phyloP scores from a whole-genome alignment of 2,113 vertebrate genomes.

The Microtus richardsoni region DNA sequence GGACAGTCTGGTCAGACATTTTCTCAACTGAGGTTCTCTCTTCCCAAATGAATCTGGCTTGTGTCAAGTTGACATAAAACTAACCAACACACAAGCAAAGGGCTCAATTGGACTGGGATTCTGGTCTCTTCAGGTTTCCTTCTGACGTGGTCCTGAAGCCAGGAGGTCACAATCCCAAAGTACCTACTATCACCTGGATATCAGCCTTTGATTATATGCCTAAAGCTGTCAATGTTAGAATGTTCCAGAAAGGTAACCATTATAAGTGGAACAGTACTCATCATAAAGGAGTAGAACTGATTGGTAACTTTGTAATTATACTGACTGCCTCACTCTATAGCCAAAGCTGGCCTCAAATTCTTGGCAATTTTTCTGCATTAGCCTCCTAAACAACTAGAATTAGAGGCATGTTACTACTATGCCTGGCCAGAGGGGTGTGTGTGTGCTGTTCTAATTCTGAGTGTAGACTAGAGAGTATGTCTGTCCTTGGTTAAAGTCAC shows the following conservation, averaged over 20 bases:
- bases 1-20: not conserved
- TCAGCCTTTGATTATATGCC: not conserved
- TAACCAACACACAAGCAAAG: not conserved
- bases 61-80: not conserved
- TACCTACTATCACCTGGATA: accelerated
- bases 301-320: not conserved
- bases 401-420: not conserved
- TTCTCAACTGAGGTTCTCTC: not conserved
- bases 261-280: accelerated
- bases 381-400: not conserved
- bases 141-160: accelerated
- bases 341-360: not conserved
- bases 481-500: not conserved
- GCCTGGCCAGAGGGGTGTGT: not conserved
- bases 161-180: accelerated
- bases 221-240: accelerated
- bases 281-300: not conserved
- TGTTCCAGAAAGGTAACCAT: not conserved
- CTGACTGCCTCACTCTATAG: not conserved
- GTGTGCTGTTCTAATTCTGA: not conserved
- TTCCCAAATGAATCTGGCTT: not conserved
- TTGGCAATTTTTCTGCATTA: not conserved
- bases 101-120: accelerated
- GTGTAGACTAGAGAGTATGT: accelerated
- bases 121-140: not conserved